Conservation (phyloP, 2,113 vertebrate genomes). For the Lasiurus cinereus region DNA sequence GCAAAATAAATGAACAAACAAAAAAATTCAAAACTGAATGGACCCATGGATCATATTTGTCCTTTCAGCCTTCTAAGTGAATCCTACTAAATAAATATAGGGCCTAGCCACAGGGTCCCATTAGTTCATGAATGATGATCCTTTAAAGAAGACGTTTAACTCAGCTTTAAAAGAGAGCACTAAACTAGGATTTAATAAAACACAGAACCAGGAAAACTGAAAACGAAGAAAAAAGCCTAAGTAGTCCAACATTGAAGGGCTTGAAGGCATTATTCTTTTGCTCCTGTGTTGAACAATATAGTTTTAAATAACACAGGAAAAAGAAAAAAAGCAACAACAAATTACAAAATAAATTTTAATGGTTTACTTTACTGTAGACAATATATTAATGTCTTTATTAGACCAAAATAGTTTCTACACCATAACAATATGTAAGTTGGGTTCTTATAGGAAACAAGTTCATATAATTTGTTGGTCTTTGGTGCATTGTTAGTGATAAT, state of each 20-base stretch:
- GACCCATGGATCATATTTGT: neutral
- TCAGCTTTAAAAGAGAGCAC: conserved; percentile 40
- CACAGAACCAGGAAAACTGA: neutral
- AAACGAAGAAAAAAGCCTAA: neutral
- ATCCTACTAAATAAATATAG: neutral
- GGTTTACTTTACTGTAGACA: conserved; percentile 6
- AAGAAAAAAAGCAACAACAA: neutral
- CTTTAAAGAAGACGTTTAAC: neutral
- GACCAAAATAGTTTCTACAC: neutral
- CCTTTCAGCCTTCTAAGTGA: neutral
- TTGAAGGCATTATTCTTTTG: neutral
- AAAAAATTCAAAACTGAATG: conserved; percentile 6
- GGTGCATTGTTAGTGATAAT: neutral
- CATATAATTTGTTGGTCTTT: neutral
- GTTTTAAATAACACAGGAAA: neutral
- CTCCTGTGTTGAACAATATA: neutral
- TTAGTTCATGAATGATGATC: conserved; percentile 19
- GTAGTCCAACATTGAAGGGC: neutral
- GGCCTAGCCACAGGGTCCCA: neutral
- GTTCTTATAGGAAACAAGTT: neutral
- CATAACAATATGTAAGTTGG: neutral
- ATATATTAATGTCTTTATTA: neutral
- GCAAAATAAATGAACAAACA: too few relatives aligned
- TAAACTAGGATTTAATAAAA: conserved; percentile 42
- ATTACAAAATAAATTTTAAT: neutral